These are phyloP conservation scores for Thecophora atra DNA, from an alignment of 2,888 invertebrate species.

Conservation along the genomic window DNA sequence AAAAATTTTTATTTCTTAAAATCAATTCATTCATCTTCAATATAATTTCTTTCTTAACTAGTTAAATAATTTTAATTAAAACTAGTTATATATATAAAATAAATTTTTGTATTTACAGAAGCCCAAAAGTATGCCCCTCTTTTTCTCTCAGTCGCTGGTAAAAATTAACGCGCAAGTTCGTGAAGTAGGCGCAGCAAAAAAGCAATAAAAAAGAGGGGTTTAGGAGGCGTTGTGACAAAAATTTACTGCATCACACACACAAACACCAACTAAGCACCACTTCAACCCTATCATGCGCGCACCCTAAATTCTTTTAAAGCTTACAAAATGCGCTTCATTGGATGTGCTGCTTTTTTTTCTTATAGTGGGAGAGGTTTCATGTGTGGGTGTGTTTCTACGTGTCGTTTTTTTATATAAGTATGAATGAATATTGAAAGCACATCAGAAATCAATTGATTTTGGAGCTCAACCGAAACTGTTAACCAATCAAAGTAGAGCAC, in stretches of 20 bases:
- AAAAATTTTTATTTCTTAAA: no score
- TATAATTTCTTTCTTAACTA: no score
- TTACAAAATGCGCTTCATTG: constrained; percentile 14
- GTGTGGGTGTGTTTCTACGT: neutral
- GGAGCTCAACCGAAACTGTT: constrained; percentile 48
- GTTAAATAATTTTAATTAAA: no score
- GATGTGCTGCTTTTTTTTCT: neutral
- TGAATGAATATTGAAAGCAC: constrained; percentile 55
- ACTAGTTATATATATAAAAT: neutral
- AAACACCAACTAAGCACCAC: neutral
- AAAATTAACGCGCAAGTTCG: constrained; percentile 9
- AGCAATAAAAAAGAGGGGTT: neutral
- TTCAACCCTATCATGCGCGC: constrained; percentile 28
- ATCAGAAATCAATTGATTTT: constrained; percentile 64
- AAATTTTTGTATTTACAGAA: neutral
- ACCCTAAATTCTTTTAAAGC: neutral
- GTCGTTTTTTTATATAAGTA: neutral
- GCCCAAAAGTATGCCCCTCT: constrained; percentile 3
- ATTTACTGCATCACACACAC: constrained; percentile 5
- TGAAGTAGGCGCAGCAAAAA: constrained; percentile 4
- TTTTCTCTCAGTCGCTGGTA: neutral
- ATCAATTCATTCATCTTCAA: no score
- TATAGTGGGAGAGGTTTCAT: neutral
- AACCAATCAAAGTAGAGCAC: constrained; percentile 57
- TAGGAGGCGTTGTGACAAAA: constrained; percentile 16